phyloP scores from a whole-genome alignment of 2,888 invertebrate species.

The Poecilobothrus nobilitatus region DNA sequence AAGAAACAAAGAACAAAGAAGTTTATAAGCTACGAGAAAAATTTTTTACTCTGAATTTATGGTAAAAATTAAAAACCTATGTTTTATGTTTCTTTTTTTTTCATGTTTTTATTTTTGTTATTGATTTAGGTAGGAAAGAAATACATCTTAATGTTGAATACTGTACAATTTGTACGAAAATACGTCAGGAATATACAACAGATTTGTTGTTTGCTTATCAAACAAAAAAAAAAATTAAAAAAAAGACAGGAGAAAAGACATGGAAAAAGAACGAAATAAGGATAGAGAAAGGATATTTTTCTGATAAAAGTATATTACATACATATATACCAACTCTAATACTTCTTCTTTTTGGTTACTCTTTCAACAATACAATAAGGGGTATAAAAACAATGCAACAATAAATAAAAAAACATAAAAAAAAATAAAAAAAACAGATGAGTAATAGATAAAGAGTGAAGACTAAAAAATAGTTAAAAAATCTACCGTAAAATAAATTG shows the following conservation, averaged over 20 bases:
- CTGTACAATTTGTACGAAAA: too few relatives aligned
- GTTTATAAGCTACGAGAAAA: neutral
- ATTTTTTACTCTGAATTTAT: neutral
- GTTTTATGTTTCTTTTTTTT: neutral
- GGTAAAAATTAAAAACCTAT: neutral
- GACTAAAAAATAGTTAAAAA: too few relatives aligned
- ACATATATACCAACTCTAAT: too few relatives aligned
- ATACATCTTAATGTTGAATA: too few relatives aligned
- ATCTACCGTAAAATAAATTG: too few relatives aligned
- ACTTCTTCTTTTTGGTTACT: neutral
- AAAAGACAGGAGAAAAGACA: neutral
- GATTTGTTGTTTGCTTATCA: neutral
- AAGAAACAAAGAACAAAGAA: conserved; percentile 1
- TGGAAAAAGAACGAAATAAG: neutral
- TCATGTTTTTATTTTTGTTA: neutral
- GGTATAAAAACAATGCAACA: neutral
- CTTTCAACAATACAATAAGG: neutral
- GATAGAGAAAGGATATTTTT: conserved; percentile 4
- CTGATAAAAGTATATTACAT: too few relatives aligned
- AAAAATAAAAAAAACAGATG: neutral
- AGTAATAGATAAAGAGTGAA: neutral
- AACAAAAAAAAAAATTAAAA: neutral
- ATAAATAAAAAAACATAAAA: neutral
- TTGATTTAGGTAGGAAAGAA: neutral
- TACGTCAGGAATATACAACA: neutral